phyloP scores from a whole-genome alignment of 2,888 invertebrate genomes.

The Sabellastarte sp. region DNA sequence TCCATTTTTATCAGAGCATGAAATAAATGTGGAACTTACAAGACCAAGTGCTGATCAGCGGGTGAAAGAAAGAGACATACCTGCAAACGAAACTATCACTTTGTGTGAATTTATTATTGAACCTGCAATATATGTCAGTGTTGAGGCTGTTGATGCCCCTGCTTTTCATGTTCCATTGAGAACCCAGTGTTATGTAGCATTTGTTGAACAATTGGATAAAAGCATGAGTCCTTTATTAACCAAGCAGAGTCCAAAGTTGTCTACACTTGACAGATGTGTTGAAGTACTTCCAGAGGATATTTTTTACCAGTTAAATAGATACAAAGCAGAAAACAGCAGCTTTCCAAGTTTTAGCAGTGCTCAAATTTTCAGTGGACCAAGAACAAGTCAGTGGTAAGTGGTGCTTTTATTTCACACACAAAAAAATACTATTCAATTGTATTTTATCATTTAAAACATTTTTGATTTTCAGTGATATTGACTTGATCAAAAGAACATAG shows the following conservation, averaged over 20 bases:
- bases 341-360: not conserved
- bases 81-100: constrained; percentile 15
- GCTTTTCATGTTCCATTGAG: constrained; percentile 33
- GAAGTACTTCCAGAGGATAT: constrained; percentile 24
- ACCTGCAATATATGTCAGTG: constrained; percentile 30
- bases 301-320: constrained; percentile 7
- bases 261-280: constrained; percentile 32
- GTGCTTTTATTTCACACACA: no score
- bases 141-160: constrained; percentile 23
- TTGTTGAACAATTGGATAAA: constrained; percentile 23
- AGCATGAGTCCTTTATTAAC: constrained; percentile 27
- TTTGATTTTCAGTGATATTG: no score
- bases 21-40: constrained; percentile 24
- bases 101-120: constrained; percentile 27
- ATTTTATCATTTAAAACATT: no score
- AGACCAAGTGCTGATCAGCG: constrained; percentile 21
- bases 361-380: not conserved
- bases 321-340: not conserved
- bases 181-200: constrained; percentile 24
- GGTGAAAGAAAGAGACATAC: constrained; percentile 18
- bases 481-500: no score
- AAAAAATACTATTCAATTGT: no score
- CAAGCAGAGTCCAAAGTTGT: constrained; percentile 24
- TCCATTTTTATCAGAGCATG: constrained; percentile 17
- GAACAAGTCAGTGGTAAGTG: no score